Evolutionary conservation across 2,113 vertebrate genomes (phyloP), one percentile per base, ranked within the genome.

Genomic region (Helogale parvula): DNA sequence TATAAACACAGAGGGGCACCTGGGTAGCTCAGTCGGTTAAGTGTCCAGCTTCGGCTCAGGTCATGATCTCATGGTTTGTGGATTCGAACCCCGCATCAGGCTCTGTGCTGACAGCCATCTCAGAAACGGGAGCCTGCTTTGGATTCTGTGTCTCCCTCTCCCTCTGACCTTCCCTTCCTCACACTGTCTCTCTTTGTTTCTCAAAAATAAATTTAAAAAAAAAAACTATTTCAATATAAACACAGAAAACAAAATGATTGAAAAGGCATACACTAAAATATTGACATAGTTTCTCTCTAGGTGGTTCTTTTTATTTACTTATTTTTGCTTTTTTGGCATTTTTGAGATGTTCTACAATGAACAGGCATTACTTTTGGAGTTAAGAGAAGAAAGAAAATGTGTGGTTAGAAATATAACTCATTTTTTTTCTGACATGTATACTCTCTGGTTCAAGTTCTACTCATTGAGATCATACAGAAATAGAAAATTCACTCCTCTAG

Each of bases 401-500:
- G 23, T 57, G 13, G 29, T 69, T 82, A 63, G 33, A 94, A 96
- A 88, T 72, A 72, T 23, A 13, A 76, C 25, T 91, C n/a, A 47
- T 88, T 91, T 95, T 87, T 79, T 52, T 63, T 38, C 60, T 31
- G 60, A 23, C 63, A 72, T 72, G 86, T 94, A 69, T 21, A 79
- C 69, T 83, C 60, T 72, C 25, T 50, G 19, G 57, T 33, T 92
- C 31, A 12, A 60, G 17, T 92, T 54, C 66, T 80, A 52, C 16
- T 88, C 29, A 74, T 2, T 74, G 21, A 79, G 29, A 27, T 72
- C 87, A 50, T 1, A 84, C 2, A 91, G 35, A 33, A 54, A 95
- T 83, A 88, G 41, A 25, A 84, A 95, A 50, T 88, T 90, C 52
- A 79, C 84, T 87, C 27, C 60, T 92, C 41, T 86, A 69, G 15